These are phyloP conservation scores for Austrofundulus limnaeus DNA, from an alignment of 2,113 vertebrate genomes.

Conservation along the genomic window DNA sequence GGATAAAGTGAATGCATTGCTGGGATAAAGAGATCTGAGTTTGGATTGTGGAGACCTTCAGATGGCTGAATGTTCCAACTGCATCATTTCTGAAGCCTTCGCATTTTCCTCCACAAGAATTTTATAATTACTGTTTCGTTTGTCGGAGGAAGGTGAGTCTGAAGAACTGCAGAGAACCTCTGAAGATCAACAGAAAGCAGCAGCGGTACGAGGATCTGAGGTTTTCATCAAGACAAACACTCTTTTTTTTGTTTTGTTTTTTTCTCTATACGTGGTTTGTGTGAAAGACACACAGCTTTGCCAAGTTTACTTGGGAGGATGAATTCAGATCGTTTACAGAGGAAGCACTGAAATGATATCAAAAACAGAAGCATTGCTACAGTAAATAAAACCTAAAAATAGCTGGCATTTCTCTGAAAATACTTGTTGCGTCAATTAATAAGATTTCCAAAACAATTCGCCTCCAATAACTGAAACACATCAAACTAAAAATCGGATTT, in stretches of 20 bases:
- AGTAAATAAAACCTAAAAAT: neutral
- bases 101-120: slow-evolving; percentile 19
- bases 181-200: neutral
- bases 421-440: too few relatives aligned
- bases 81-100: slow-evolving; percentile 21
- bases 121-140: slow-evolving; percentile 36
- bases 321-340: neutral
- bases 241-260: neutral
- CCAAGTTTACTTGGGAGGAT: neutral
- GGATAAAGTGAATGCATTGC: slow-evolving; percentile 49
- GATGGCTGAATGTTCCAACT: slow-evolving; percentile 33
- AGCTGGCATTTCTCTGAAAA: too few relatives aligned
- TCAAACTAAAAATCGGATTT: too few relatives aligned
- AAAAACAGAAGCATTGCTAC: neutral
- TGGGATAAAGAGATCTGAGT: slow-evolving; percentile 33
- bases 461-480: too few relatives aligned
- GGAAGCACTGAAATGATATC: neutral
- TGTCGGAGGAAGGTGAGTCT: slow-evolving; percentile 7
- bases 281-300: too few relatives aligned
- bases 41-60: slow-evolving; percentile 32
- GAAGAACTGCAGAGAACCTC: slow-evolving; percentile 11
- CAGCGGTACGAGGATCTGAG: neutral
- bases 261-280: too few relatives aligned
- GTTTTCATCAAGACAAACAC: neutral
- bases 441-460: too few relatives aligned